Conservation (phyloP, 2,888 invertebrate genomes). For the Trissonchulus latispiculum region DNA sequence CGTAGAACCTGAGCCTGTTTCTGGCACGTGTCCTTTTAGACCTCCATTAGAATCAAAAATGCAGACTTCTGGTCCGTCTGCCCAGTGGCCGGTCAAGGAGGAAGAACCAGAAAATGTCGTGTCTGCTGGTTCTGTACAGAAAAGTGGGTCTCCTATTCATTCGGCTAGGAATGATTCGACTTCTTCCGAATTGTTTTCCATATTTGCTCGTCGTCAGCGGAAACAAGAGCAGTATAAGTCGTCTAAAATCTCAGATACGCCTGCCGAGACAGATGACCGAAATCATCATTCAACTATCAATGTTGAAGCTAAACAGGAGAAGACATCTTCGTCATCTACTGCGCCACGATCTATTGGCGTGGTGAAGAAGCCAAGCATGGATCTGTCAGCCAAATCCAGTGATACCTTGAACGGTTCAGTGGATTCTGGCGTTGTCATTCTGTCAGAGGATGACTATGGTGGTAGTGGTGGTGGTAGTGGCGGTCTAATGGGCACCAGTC, state of each 20-base stretch:
- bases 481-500: too few species aligned
- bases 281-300: too few species aligned
- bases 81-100: background rate
- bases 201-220: too few species aligned
- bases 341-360: background rate
- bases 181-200: background rate
- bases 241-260: too few species aligned
- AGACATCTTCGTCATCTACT: background rate
- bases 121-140: background rate
- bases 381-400: background rate
- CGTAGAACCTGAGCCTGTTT: background rate
- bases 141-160: background rate
- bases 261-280: background rate
- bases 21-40: background rate
- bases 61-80: background rate
- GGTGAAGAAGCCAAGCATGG: background rate
- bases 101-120: background rate
- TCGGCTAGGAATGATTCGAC: background rate
- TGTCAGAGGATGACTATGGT: background rate
- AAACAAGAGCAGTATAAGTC: too few species aligned
- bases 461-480: background rate
- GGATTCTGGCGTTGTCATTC: background rate
- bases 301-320: too few species aligned
- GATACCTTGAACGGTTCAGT: background rate
- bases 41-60: background rate